Percentiles rank a stretch among this genome's conserved stretches.
phyloP scores from a whole-genome alignment of 30 jellyfish, hydroid and myxozoan species.

The Haliclystus octoradiatus region DNA sequence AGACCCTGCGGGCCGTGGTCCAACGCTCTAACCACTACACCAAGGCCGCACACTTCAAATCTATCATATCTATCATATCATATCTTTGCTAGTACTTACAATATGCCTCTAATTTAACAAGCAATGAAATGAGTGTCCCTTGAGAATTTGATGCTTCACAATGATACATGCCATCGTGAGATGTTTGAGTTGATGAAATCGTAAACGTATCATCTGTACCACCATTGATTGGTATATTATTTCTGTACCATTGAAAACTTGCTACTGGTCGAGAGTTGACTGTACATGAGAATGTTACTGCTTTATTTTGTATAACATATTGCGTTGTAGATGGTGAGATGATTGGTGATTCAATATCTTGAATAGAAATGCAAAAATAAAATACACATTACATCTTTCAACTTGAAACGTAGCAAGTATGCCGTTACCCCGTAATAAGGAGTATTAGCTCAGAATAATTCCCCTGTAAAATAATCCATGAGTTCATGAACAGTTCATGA shows the following conservation, averaged over 20 bases:
- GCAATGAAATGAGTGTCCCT: not conserved
- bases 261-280: not conserved
- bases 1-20: no score
- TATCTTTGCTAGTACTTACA: no score
- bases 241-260: not conserved
- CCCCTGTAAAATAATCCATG: no score
- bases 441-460: no score
- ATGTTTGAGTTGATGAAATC: not conserved
- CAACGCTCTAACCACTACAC: no score
- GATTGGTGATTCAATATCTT: not conserved
- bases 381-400: no score
- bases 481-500: no score
- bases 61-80: no score
- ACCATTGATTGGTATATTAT: not conserved
- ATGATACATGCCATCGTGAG: not conserved
- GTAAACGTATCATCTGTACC: not conserved
- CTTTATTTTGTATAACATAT: not conserved
- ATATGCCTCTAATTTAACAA: not conserved
- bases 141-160: not conserved
- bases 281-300: not conserved
- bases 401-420: no score
- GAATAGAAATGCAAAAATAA: not conserved
- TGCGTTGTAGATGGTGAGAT: not conserved
- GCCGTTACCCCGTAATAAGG: no score
- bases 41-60: no score